Conservation (phyloP, 1,140 invertebrate species). For the Cyclina sinensis region DNA sequence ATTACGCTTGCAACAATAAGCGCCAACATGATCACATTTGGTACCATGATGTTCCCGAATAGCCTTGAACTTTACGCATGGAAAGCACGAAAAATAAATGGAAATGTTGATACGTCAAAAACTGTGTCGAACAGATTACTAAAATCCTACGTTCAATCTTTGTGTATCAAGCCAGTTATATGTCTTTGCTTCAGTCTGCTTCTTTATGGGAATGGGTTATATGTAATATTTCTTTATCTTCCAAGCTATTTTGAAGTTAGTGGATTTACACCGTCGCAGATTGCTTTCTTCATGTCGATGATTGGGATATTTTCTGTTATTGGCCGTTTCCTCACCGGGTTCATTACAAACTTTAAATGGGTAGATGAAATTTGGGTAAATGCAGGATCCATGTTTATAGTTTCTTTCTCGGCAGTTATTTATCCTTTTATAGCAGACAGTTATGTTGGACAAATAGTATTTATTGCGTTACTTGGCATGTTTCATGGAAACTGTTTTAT, state of each 20-base stretch:
- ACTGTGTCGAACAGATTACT: not conserved
- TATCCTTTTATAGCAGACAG: slow-evolving; percentile 27
- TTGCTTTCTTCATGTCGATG: slow-evolving; percentile 20
- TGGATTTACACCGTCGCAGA: slow-evolving; percentile 3
- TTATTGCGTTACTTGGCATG: not conserved
- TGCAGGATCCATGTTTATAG: not conserved
- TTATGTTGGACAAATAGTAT: slow-evolving; percentile 31
- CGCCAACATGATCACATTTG: slow-evolving; percentile 29
- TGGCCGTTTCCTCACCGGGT: slow-evolving; percentile 12
- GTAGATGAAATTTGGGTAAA: slow-evolving; percentile 28
- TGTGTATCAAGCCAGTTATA: not conserved
- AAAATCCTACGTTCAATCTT: not conserved
- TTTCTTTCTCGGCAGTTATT: not conserved
- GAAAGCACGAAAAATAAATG: not conserved
- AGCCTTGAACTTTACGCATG: slow-evolving; percentile 35
- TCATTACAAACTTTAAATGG: not conserved
- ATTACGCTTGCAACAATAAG: slow-evolving; percentile 26
- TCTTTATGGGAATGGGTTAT: slow-evolving; percentile 1
- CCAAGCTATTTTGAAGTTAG: slow-evolving; percentile 21
- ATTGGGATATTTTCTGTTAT: not conserved
- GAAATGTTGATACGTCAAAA: not conserved
- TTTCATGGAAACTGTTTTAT: slow-evolving; percentile 9
- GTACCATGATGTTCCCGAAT: slow-evolving; percentile 26
- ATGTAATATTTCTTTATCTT: slow-evolving; percentile 49
- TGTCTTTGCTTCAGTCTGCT: slow-evolving; percentile 44